phyloP scores from a whole-genome alignment of 1,140 invertebrate genomes.

The Bombus breviceps region DNA sequence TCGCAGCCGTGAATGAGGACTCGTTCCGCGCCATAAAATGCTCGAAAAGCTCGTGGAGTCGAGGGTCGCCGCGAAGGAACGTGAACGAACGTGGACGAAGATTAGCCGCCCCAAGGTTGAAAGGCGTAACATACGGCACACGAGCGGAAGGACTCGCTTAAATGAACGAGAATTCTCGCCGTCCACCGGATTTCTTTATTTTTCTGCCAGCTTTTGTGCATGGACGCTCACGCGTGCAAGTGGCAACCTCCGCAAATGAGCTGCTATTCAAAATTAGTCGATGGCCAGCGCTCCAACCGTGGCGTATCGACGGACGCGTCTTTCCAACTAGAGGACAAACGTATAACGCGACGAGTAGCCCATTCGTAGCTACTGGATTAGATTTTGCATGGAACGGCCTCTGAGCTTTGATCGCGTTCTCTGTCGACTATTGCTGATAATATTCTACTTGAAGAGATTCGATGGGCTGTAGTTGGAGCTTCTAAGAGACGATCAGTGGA shows the following conservation, averaged over 20 bases:
- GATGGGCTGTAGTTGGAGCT: no score
- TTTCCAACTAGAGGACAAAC: slow-evolving; percentile 7
- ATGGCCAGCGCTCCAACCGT: slow-evolving; percentile 21
- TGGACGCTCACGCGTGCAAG: neutral
- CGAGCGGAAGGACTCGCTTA: slow-evolving; percentile 50
- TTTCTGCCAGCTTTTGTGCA: slow-evolving; percentile 2
- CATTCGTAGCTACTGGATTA: slow-evolving; percentile 8
- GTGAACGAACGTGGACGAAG: neutral
- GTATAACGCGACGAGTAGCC: no score
- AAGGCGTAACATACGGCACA: slow-evolving; percentile 51
- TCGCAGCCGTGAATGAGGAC: neutral
- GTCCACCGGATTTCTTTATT: slow-evolving; percentile 18
- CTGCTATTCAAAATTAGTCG: slow-evolving; percentile 75
- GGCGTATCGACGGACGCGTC: slow-evolving; percentile 43
- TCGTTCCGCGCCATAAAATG: slow-evolving; percentile 43
- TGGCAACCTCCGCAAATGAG: slow-evolving; percentile 63
- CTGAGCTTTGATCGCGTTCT: neutral
- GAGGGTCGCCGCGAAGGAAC: neutral
- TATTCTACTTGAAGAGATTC: neutral
- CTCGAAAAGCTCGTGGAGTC: slow-evolving; percentile 31
- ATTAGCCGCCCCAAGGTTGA: slow-evolving; percentile 35
- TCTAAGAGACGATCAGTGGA: neutral
- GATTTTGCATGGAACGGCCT: neutral
- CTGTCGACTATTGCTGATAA: neutral
- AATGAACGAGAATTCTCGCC: slow-evolving; percentile 28